Percentiles rank a stretch among this genome's conserved stretches.
Evolutionary conservation across 1,140 invertebrate genomes (phyloP).

Genomic region (Leucophenga varia): DNA sequence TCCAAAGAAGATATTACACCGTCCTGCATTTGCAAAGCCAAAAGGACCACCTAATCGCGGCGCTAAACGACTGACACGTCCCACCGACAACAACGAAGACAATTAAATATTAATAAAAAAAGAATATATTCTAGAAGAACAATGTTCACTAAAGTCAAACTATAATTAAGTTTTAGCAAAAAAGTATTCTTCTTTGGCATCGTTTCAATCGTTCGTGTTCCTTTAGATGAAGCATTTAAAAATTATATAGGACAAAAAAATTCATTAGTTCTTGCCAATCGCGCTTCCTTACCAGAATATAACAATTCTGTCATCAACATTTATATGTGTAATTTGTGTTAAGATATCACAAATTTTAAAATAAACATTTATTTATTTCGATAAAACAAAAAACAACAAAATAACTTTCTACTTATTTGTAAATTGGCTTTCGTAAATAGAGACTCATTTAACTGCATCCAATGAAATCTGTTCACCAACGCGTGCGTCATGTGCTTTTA

Average conservation of each 20-base stretch:
- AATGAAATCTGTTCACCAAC: constrained; percentile 31
- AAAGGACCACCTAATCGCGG: constrained; percentile 91
- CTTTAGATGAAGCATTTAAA: constrained; percentile 15
- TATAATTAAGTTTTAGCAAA: constrained; percentile 7
- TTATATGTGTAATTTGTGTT: constrained; percentile 45
- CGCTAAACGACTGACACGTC: constrained; percentile 78
- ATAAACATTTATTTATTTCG: constrained; percentile 26
- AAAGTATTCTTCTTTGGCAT: constrained; percentile 5
- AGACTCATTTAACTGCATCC: constrained; percentile 37
- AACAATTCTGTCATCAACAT: too few species aligned
- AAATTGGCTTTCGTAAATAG: not conserved
- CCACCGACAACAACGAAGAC: constrained; percentile 39
- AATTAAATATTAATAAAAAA: too few species aligned
- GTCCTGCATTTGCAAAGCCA: constrained; percentile 91
- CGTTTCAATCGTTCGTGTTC: not conserved
- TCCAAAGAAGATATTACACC: constrained; percentile 86
- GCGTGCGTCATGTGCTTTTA: constrained; percentile 34
- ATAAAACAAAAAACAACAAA: constrained; percentile 18
- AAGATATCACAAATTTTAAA: constrained; percentile 51
- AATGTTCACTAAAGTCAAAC: constrained; percentile 19
- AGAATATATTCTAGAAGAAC: too few species aligned
- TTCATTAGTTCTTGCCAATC: constrained; percentile 14
- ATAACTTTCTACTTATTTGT: constrained; percentile 11
- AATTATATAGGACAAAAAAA: too few species aligned
- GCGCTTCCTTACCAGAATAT: constrained; percentile 37